These are phyloP conservation scores for Meriones psammophilus DNA, from an alignment of 2,797 vertebrate genomes.

Conservation along the genomic window DNA sequence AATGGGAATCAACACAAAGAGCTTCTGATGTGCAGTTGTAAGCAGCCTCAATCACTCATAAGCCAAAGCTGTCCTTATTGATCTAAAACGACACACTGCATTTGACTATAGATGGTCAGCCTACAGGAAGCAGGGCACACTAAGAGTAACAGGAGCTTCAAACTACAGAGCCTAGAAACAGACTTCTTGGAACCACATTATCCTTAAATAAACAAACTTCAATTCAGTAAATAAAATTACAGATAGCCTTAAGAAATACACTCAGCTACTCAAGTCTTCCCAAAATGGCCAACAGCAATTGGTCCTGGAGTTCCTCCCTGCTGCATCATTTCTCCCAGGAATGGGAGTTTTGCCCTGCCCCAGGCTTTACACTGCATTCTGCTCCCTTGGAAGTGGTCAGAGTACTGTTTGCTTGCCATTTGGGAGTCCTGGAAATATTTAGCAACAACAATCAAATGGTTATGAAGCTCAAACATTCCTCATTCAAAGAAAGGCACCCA, in stretches of 20 bases:
- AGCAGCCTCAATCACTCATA: slow-evolving; percentile 41
- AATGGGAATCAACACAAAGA: neutral
- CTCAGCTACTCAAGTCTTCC: slow-evolving; percentile 58
- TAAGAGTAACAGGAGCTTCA: slow-evolving; percentile 61
- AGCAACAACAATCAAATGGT: slow-evolving; percentile 57
- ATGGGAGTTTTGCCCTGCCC: neutral
- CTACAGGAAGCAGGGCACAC: slow-evolving; percentile 48
- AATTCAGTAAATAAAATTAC: slow-evolving; percentile 75
- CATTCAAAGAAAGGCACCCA: slow-evolving; percentile 42
- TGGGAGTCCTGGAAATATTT: slow-evolving; percentile 53
- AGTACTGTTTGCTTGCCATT: slow-evolving; percentile 45
- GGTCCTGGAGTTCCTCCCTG: slow-evolving; percentile 26
- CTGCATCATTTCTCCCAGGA: slow-evolving; percentile 14
- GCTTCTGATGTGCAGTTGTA: neutral
- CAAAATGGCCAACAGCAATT: slow-evolving; percentile 71
- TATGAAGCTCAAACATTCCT: slow-evolving; percentile 56
- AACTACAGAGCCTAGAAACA: slow-evolving; percentile 67
- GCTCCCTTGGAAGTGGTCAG: slow-evolving; percentile 22
- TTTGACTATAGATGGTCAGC: neutral
- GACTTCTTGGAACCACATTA: slow-evolving; percentile 79
- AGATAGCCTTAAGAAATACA: slow-evolving; percentile 65
- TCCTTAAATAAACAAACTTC: slow-evolving; percentile 78
- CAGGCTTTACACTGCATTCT: slow-evolving; percentile 44
- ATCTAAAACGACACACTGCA: slow-evolving; percentile 48
- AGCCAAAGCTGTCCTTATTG: slow-evolving; percentile 45